phyloP scores from a whole-genome alignment of 2,113 vertebrate genomes.

The Condylura cristata region DNA sequence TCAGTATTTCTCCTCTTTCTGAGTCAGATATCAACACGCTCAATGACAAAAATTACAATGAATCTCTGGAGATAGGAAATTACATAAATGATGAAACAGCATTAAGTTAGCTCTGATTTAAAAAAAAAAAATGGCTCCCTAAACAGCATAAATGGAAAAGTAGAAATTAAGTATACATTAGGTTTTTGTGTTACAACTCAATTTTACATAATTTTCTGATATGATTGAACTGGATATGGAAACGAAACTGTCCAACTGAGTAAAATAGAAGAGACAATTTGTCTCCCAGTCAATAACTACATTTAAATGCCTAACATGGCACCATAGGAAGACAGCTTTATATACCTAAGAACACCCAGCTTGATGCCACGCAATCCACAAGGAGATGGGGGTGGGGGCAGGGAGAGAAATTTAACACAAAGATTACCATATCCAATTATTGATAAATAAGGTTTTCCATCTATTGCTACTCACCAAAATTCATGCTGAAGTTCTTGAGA shows the following conservation, averaged over 20 bases:
- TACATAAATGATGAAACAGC: conserved; percentile 31
- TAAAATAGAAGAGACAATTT: background rate
- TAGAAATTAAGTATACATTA: background rate
- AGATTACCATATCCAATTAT: background rate
- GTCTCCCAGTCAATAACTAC: background rate
- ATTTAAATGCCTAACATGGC: background rate
- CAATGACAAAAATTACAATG: conserved; percentile 19
- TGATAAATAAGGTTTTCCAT: background rate
- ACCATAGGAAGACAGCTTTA: background rate
- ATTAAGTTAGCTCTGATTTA: background rate
- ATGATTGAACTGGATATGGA: conserved; percentile 6
- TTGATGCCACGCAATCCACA: background rate
- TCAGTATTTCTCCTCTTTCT: conserved; percentile 45
- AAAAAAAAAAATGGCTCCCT: conserved; percentile 14
- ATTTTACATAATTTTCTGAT: conserved; percentile 47
- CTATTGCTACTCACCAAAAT: background rate
- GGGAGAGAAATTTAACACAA: background rate
- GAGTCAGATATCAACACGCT: background rate
- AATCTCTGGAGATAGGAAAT: conserved; percentile 39
- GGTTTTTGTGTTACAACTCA: conserved; percentile 12
- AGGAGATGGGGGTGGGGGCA: background rate
- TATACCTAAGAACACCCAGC: background rate
- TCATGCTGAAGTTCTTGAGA: background rate
- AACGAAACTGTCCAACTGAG: conserved; percentile 14
- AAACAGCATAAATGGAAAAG: conserved; percentile 26